phyloP scores from a whole-genome alignment of 2,888 invertebrate species.

The Pogonocherus hispidulus region DNA sequence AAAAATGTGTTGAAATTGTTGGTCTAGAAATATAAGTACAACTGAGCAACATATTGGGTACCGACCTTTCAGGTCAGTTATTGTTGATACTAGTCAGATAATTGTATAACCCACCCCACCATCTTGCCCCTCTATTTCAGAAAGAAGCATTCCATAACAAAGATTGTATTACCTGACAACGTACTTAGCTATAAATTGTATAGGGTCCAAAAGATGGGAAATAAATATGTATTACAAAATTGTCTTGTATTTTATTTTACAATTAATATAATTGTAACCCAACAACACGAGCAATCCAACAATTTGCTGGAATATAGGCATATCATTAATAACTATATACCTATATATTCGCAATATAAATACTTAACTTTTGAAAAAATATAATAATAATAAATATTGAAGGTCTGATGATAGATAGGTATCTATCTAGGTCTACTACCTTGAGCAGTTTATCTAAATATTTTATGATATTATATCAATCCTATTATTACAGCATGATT shows the following conservation, averaged over 20 bases:
- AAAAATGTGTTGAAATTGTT: constrained; percentile 68
- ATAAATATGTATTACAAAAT: constrained; percentile 72
- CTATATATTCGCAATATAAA: too few relatives aligned
- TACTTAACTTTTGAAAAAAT: too few relatives aligned
- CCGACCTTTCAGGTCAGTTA: constrained; percentile 49
- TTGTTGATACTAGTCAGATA: constrained; percentile 70
- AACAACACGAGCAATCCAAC: too few relatives aligned
- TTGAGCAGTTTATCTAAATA: too few relatives aligned
- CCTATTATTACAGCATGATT: too few relatives aligned
- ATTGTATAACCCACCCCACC: constrained; percentile 68
- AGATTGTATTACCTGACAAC: constrained; percentile 73
- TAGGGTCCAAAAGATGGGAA: constrained; percentile 82
- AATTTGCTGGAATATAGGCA: too few relatives aligned
- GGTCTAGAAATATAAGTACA: constrained; percentile 67
- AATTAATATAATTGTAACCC: too few relatives aligned
- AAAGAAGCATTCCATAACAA: constrained; percentile 69
- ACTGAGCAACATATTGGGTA: constrained; percentile 55
- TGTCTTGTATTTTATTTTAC: constrained; percentile 9
- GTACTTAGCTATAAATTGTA: constrained; percentile 78
- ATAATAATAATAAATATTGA: too few relatives aligned
- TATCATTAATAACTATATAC: too few relatives aligned
- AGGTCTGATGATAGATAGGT: too few relatives aligned
- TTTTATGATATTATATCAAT: too few relatives aligned
- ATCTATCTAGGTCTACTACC: too few relatives aligned
- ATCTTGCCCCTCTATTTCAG: constrained; percentile 68